Evolutionary conservation across 2,113 vertebrate genomes (phyloP).

Genomic region (Alligator sinensis): DNA sequence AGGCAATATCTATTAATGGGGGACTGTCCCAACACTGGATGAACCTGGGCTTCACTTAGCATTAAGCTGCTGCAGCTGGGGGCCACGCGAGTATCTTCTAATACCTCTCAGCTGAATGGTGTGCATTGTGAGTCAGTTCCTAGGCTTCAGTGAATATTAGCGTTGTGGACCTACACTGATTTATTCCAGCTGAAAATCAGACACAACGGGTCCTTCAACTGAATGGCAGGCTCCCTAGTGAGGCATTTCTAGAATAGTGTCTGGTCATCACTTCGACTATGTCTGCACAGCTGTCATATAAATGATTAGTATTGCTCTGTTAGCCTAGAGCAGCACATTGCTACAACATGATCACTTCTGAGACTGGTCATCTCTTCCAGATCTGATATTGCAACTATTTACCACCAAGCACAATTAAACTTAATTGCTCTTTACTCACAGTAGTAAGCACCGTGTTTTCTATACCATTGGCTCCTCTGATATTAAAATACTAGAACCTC

Average conservation of each 20-base stretch:
- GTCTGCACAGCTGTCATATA: background rate
- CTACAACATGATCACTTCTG: background rate
- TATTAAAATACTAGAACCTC: background rate
- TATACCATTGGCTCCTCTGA: background rate
- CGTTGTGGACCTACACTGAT: background rate
- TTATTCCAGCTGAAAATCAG: background rate
- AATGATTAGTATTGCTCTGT: background rate
- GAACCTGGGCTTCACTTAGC: background rate
- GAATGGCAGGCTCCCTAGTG: background rate
- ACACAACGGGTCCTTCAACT: background rate
- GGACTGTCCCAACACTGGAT: background rate
- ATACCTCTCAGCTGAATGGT: background rate
- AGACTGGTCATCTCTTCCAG: background rate
- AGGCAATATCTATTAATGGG: background rate
- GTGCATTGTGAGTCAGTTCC: background rate
- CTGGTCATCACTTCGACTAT: background rate
- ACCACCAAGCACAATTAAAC: background rate
- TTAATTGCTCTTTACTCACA: background rate
- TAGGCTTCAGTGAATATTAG: background rate
- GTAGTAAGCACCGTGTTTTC: background rate
- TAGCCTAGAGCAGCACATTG: background rate
- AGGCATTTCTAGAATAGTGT: background rate
- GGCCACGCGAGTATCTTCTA: background rate
- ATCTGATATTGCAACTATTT: background rate
- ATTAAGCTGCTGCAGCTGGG: background rate